phyloP scores from a whole-genome alignment of 2,797 vertebrate genomes.

The Poeciliopsis paucimaculata region DNA sequence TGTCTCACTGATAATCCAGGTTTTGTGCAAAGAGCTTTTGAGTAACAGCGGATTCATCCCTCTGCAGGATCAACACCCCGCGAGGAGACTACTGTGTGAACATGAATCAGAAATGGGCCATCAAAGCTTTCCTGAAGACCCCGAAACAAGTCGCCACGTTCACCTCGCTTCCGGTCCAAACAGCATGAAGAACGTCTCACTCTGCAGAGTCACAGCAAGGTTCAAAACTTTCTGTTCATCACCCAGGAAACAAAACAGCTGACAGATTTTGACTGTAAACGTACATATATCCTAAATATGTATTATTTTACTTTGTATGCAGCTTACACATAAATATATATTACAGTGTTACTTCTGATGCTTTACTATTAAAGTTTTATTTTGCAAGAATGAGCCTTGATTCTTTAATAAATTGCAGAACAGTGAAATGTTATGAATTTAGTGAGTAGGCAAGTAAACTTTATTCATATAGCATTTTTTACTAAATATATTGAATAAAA shows the following conservation, averaged over 20 bases:
- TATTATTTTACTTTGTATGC: background rate
- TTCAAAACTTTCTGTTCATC: background rate
- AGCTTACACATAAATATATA: background rate
- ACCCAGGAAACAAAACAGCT: background rate
- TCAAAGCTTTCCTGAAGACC: background rate
- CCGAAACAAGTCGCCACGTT: too few relatives aligned
- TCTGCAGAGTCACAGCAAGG: background rate
- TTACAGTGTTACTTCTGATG: background rate
- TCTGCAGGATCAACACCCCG: constrained; percentile 15
- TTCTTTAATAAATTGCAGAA: background rate
- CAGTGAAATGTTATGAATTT: background rate
- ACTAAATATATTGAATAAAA: background rate
- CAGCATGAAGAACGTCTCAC: background rate
- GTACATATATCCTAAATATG: too few relatives aligned
- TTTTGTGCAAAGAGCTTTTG: background rate
- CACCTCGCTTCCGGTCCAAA: background rate
- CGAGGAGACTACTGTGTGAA: constrained; percentile 15
- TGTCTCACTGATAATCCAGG: rapidly evolving
- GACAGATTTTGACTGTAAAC: background rate
- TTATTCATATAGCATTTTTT: too few relatives aligned
- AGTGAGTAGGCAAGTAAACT: background rate
- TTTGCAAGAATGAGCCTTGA: background rate
- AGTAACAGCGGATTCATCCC: background rate
- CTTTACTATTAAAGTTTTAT: background rate
- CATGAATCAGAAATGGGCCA: constrained; percentile 4